Conservation (phyloP, 2,113 vertebrate species). For the Neogale vison region DNA sequence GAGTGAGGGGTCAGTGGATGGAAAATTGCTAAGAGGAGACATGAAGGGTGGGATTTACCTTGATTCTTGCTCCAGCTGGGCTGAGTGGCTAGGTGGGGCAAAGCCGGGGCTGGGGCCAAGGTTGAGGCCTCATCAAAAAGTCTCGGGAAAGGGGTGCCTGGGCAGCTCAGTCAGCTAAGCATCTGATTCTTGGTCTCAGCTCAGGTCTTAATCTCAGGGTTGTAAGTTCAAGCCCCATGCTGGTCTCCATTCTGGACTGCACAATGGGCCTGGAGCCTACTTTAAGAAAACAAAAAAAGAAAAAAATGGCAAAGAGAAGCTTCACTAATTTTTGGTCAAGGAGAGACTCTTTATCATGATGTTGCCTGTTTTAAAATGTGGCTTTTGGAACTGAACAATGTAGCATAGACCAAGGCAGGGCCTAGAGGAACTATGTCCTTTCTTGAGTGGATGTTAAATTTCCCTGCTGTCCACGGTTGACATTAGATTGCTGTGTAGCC, state of each 20-base stretch:
- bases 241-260: background rate
- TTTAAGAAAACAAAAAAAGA: background rate
- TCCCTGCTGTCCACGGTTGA: background rate
- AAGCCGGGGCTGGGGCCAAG: background rate
- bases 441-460: background rate
- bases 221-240: background rate
- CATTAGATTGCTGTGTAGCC: background rate
- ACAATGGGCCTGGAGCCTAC: background rate
- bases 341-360: background rate
- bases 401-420: background rate
- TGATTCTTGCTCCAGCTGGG: background rate
- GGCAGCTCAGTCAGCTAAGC: background rate
- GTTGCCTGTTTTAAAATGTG: background rate
- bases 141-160: background rate
- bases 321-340: background rate
- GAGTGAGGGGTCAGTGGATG: background rate
- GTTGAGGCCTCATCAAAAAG: background rate
- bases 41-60: background rate
- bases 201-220: background rate
- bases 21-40: background rate
- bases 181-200: background rate
- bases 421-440: background rate
- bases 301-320: background rate
- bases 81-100: background rate
- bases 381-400: background rate